A percentile compares a stretch with the other conserved stretches of the same genome.
Conservation (phyloP, 2,113 vertebrate genomes). For the Poeciliopsis prolifica region DNA sequence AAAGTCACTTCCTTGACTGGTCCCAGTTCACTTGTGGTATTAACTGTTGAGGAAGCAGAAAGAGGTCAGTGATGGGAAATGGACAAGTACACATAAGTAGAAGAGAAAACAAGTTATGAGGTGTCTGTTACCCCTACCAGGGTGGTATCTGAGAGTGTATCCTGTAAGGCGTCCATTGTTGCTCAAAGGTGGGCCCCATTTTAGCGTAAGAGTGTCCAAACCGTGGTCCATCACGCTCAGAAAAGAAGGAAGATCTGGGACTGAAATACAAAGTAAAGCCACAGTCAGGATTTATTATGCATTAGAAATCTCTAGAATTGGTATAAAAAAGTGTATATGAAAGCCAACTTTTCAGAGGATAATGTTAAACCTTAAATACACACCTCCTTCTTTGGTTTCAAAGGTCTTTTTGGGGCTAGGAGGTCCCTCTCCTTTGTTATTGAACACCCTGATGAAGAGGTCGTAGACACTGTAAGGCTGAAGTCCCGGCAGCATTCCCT, state of each 20-base stretch:
- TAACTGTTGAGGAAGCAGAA: conserved; percentile 72
- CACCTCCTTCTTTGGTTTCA: conserved; percentile 95
- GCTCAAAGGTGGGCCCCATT: conserved; percentile 88
- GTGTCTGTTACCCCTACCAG: conserved; percentile 67
- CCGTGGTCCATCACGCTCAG: conserved; percentile 83
- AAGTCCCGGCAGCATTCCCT: conserved; percentile 88
- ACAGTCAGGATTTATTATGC: not conserved
- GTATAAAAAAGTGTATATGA: not conserved
- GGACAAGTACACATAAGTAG: not conserved
- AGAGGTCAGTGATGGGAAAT: not conserved
- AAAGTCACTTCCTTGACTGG: conserved; percentile 84
- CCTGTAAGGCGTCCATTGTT: conserved; percentile 89
- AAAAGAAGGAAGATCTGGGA: conserved; percentile 88
- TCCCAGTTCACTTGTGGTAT: conserved; percentile 87
- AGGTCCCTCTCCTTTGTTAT: conserved; percentile 93
- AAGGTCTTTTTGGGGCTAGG: conserved; percentile 83
- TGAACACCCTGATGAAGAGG: conserved; percentile 87
- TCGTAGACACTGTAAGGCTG: conserved; percentile 89
- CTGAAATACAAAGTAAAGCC: conserved; percentile 66
- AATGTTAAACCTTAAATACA: not conserved
- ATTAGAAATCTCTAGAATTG: not conserved
- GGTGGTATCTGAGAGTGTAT: conserved; percentile 91
- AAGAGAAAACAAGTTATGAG: not conserved
- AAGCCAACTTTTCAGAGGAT: not conserved
- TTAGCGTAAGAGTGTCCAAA: conserved; percentile 88